Base-by-base conservation (phyloP, 2,113 vertebrate genomes). In the Glaucomys volans region DNA sequence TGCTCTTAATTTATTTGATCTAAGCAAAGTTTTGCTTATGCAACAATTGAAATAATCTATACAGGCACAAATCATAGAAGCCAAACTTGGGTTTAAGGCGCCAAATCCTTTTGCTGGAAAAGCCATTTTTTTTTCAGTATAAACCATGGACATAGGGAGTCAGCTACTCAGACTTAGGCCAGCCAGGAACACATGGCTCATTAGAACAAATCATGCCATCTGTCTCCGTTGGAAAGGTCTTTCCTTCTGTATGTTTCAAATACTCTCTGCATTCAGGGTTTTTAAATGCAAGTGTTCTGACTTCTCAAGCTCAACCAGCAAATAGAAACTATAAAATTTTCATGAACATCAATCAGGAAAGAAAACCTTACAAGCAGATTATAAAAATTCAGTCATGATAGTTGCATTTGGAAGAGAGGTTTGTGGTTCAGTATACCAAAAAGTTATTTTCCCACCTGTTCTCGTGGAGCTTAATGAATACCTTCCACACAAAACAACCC, bases 301-400 rank as follows among this genome's bases (percentile, higher is more conserved):
- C 35, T 97, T 83, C 80, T 97, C 74, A 92, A 95, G 62, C 83
- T 87, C 93, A 86, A 28, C 17, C 90, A 69, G 35, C 26, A 97
- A 97, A 95, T 2, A 83, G 57, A 97, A 96, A 12, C 26, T 66
- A 96, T 76, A 50, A 88, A 93, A 97, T 97, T 92, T 90, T 67
- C 72, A 89, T 57, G 35, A 71, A 76, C 11, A 94, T 50, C 52
- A 81, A 76, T 83, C 91, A 96, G 82, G 57, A 89, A 96, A 97
- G 92, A 95, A 96, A 97, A 75, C 74, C 91, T 94, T 88, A 94
- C 50, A 88, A 57, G 22, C 75, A 7, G 30, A 90, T 75, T 59
- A 85, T 37, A 81, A 87, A 86, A 83, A 3, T 92, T 69, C 66
- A 13, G n/a, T 90, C 42, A 12, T 28, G 4, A 26, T 64, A 71